These are phyloP conservation scores for Phymorhynchus buccinoides DNA, from an alignment of 1,140 invertebrate genomes.

Conservation along the genomic window DNA sequence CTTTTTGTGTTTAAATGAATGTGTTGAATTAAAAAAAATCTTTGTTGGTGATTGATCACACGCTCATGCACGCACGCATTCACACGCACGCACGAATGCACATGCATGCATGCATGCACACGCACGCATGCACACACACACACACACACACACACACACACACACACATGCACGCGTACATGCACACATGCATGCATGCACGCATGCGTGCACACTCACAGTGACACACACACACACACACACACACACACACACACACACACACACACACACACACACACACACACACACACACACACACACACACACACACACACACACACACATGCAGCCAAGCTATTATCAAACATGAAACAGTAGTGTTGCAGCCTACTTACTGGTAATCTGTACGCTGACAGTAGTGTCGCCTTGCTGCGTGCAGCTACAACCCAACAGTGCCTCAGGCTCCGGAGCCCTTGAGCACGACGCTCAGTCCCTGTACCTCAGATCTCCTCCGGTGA, in stretches of 20 bases:
- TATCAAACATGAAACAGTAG: neutral
- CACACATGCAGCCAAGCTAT: too few species aligned
- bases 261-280: neutral
- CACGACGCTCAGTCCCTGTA: conserved; percentile 95
- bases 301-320: too few species aligned
- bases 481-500: conserved; percentile 79
- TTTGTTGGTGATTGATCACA: too few species aligned
- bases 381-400: neutral
- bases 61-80: too few species aligned
- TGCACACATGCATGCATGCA: neutral
- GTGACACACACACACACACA: neutral
- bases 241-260: conserved; percentile 1
- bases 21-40: too few species aligned
- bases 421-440: conserved; percentile 92
- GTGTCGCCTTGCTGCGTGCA: conserved; percentile 68
- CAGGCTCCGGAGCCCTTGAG: conserved; percentile 94
- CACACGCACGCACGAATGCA: neutral
- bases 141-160: conserved; percentile 5
- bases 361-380: neutral
- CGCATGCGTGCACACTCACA: neutral
- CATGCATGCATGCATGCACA: neutral
- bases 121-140: neutral
- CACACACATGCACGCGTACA: neutral
- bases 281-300: neutral
- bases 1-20: too few species aligned